Base-by-base conservation (phyloP, 92 coral and sea anemone species). In the Porites divaricata region DNA sequence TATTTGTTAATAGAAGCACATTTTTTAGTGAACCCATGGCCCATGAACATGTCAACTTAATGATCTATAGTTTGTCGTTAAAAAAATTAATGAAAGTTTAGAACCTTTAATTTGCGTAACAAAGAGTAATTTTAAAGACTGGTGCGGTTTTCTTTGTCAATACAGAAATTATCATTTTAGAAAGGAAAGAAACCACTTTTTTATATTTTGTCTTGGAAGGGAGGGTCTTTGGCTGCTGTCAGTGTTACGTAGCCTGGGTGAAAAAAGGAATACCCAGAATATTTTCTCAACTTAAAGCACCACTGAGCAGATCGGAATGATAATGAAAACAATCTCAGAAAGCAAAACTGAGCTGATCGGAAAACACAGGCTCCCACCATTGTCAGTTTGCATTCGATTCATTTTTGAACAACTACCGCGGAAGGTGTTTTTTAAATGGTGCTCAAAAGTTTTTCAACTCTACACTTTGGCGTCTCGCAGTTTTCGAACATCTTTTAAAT, bases 21-120 rank as follows among this genome's bases (percentile, higher is more conserved):
- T 41, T 48, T 62, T 77, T 62, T 19, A n/a, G 28, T 64, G 48
- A 77, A 66, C 70, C 24, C 6, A 4, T 77, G 72, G 45, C 71
- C 54, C 80, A 20, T 58, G 35, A 58, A 72, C 5, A 19, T 21
- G 76, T 72, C 76, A 72, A 50, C 35, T 16, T 4, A 2, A 75
- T 74, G 64, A 75, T 35, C 45, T 35, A 75, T 65, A 16, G 49
- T 13, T 35, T 5, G 57, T 70, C 2, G 19, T 35, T 4, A 70
- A 70, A 57, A 17, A 57, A 2, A 9, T 61, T 61, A 19, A 61
- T 61, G 65, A 61, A 8, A 19, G 16, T 61, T 4, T 61, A 61
- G 11, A 53, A 70, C 53, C 20, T 4, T 70, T 56, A 26, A 17
- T 9, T n/a, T 56, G 66, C 66, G 65, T 74, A 25, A 74, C 41